Evolutionary conservation across 2,797 vertebrate genomes (phyloP).

Genomic region (Corythornis leucogaster): DNA sequence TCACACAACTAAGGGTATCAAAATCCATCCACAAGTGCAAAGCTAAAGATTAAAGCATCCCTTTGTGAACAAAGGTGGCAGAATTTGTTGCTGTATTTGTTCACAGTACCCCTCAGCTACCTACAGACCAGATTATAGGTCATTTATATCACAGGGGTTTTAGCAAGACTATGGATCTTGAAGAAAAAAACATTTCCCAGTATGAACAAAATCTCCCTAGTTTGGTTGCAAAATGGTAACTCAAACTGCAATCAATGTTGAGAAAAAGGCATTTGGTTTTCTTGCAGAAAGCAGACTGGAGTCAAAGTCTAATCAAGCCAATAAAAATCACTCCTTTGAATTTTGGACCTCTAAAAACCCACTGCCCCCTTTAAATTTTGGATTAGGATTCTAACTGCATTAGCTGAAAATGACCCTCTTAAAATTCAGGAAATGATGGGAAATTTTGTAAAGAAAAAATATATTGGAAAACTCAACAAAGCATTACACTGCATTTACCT

Average conservation of each 20-base stretch:
- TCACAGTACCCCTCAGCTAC: conserved; percentile 2
- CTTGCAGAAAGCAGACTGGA: not conserved
- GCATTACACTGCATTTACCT: not conserved
- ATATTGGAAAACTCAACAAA: not conserved
- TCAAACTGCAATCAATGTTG: not conserved
- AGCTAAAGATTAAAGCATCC: not conserved
- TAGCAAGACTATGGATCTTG: not conserved
- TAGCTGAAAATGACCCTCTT: not conserved
- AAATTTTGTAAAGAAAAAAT: not conserved
- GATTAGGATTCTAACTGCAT: not conserved
- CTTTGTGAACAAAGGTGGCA: not conserved
- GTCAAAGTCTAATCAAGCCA: not conserved
- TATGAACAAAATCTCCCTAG: not conserved
- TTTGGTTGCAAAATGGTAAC: not conserved
- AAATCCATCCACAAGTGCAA: not conserved
- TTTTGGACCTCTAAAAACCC: not conserved
- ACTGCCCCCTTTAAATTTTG: not conserved
- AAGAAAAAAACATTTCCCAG: not conserved
- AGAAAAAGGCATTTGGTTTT: not conserved
- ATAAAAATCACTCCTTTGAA: not conserved
- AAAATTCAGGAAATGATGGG: not conserved
- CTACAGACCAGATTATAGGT: not conserved
- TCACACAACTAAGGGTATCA: not conserved
- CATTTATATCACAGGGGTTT: not conserved
- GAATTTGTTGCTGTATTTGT: not conserved